Evolutionary conservation across 2,797 vertebrate genomes (phyloP), one percentile per base, ranked within the genome.

Genomic region (Neostethus bicornis): DNA sequence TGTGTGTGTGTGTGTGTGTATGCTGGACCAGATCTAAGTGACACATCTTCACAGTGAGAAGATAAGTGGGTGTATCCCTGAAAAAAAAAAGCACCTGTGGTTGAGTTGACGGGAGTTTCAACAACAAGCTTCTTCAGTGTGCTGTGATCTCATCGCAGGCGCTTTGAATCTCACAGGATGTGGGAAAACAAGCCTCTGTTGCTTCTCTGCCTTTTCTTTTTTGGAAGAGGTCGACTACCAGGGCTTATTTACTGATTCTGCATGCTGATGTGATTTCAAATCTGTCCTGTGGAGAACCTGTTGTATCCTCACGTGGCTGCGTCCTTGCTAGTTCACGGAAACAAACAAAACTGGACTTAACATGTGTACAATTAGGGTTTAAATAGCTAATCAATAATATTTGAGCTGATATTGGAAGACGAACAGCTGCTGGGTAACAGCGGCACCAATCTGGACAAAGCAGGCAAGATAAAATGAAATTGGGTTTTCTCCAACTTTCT

Each of bases 71-170:
- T 50, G 60, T 75, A 49, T 54, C 41, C 71, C 73, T 70, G 64
- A 77, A 80, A 77, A 64, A 77, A 80, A 77, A 71, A 70, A 59
- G 58, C 58, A 66, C 67, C 77, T 81, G 73, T 73, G 73, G 61
- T 80, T 66, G 66, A 52, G 45, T 35, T 79, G 85, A 84, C 80
- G 59, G 69, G 56, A 61, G 77, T 56, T 64, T 54, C 52, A 44
- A 34, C 78, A 62, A 53, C 63, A 25, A 51, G 66, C 75, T 72
- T 80, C 69, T 65, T 75, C 60, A 2, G 29, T 58, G 74, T 65
- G 47, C 53, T 77, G 55, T 75, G 73, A 82, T 85, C 61, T 81
- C 42, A 37, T 38, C 14, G 59, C 66, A 73, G 77, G 32, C 58
- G 51, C 77, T 79, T 73, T 75, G 63, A 76, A 75, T 75, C 66